Evolutionary conservation across 2,797 vertebrate genomes (phyloP).

Genomic region (Chelon labrosus): DNA sequence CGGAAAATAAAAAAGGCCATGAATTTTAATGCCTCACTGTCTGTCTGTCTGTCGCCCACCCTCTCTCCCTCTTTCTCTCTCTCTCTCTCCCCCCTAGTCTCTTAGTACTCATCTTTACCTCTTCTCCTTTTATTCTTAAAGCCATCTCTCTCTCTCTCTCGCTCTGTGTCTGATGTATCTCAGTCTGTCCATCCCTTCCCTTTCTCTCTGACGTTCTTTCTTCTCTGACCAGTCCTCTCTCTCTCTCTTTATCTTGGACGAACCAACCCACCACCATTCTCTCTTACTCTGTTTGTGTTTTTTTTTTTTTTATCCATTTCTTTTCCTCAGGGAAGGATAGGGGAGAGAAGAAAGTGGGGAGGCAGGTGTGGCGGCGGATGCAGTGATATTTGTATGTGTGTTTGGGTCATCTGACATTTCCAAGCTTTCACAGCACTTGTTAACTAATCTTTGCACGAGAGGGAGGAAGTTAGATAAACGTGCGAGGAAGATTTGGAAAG

Average conservation of each 20-base stretch:
- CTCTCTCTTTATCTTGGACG: conserved; percentile 39
- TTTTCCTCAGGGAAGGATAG: conserved; percentile 73
- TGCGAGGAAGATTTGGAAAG: conserved; percentile 33
- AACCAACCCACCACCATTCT: conserved; percentile 44
- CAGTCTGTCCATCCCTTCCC: conserved; percentile 50
- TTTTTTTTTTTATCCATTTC: conserved; percentile 30
- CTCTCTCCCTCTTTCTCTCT: conserved; percentile 37
- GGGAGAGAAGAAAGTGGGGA: conserved; percentile 55
- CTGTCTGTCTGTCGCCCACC: conserved; percentile 73
- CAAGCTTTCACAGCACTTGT: conserved; percentile 57
- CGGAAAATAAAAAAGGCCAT: conserved; percentile 89
- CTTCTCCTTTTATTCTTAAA: conserved; percentile 68
- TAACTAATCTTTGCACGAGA: conserved; percentile 61
- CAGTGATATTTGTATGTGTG: conserved; percentile 40
- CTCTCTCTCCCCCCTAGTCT: conserved; percentile 52
- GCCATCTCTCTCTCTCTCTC: conserved; percentile 44
- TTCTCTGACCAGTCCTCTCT: conserved; percentile 54
- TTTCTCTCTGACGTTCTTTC: conserved; percentile 58
- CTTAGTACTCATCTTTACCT: conserved; percentile 69
- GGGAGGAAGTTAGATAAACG: neutral
- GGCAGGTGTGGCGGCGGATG: conserved; percentile 61
- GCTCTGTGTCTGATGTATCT: conserved; percentile 59
- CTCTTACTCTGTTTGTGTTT: neutral
- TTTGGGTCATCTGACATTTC: conserved; percentile 75
- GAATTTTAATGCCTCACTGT: conserved; percentile 88